These are phyloP conservation scores for Spodoptera littoralis DNA, from an alignment of 2,888 invertebrate species.

Conservation along the genomic window DNA sequence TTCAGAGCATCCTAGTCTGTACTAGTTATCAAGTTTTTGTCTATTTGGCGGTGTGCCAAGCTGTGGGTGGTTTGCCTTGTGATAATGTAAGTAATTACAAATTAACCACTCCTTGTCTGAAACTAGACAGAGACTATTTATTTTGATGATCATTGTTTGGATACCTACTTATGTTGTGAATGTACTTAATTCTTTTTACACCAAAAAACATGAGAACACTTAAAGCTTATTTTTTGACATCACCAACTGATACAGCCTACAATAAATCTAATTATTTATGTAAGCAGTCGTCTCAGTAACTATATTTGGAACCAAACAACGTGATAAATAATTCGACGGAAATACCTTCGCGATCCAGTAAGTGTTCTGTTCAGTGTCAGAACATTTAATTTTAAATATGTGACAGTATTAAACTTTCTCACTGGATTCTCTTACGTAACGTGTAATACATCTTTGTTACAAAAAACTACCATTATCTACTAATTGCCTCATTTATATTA, in stretches of 20 bases:
- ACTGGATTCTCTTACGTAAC: slow-evolving; percentile 28
- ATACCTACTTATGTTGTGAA: background rate
- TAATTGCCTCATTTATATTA: slow-evolving; percentile 68
- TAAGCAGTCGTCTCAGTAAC: slow-evolving; percentile 14
- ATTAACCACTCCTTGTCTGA: slow-evolving; percentile 15
- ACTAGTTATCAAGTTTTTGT: slow-evolving; percentile 46
- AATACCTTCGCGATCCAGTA: slow-evolving; percentile 23
- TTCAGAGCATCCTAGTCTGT: slow-evolving; percentile 31
- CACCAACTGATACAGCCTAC: background rate
- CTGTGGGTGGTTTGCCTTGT: slow-evolving; percentile 19
- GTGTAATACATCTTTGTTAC: slow-evolving; percentile 31
- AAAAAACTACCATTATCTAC: slow-evolving; percentile 61
- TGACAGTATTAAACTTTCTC: slow-evolving; percentile 26
- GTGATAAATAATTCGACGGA: slow-evolving; percentile 37
- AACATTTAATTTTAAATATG: slow-evolving; percentile 31
- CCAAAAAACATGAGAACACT: background rate
- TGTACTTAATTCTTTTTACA: background rate
- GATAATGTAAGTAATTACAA: slow-evolving; percentile 41
- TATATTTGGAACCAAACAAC: slow-evolving; percentile 37
- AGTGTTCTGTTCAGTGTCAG: slow-evolving; percentile 23
- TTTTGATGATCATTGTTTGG: slow-evolving; percentile 9
- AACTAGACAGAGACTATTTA: slow-evolving; percentile 3
- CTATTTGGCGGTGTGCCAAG: slow-evolving; percentile 51
- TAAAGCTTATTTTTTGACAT: slow-evolving; percentile 1
- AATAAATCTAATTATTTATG: slow-evolving; percentile 26